Evolutionary conservation across 1,140 invertebrate species (phyloP).

Genomic region (Gonatopus flavifemur): DNA sequence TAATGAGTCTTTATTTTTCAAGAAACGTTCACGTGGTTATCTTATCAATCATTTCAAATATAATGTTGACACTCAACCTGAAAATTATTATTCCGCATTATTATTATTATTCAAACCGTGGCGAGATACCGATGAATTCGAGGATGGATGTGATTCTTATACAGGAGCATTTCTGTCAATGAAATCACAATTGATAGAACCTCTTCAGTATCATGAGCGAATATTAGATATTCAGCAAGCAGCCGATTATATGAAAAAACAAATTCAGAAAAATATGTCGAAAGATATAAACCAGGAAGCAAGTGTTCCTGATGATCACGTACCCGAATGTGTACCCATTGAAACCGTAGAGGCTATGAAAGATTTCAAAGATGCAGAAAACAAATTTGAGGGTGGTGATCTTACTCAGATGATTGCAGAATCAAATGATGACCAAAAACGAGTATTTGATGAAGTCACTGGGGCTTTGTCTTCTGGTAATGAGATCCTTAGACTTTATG

Average conservation of each 20-base stretch:
- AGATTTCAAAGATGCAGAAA: slow-evolving; percentile 19
- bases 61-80: slow-evolving; percentile 21
- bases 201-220: slow-evolving; percentile 22
- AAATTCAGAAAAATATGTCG: slow-evolving; percentile 16
- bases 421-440: slow-evolving; percentile 24
- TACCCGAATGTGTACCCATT: slow-evolving; percentile 13
- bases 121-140: slow-evolving; percentile 17
- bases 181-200: slow-evolving; percentile 15
- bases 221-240: slow-evolving; percentile 12
- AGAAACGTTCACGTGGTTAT: slow-evolving; percentile 21
- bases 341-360: slow-evolving; percentile 21
- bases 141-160: slow-evolving; percentile 23
- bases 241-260: slow-evolving; percentile 16
- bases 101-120: slow-evolving; percentile 27
- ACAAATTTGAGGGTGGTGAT: slow-evolving; percentile 12
- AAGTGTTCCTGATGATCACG: slow-evolving; percentile 3
- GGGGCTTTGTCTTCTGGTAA: too few relatives aligned
- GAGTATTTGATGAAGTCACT: slow-evolving; percentile 23
- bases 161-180: slow-evolving; percentile 21
- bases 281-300: slow-evolving; percentile 3
- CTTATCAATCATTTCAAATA: slow-evolving; percentile 30
- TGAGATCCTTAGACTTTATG: slow-evolving; percentile 9
- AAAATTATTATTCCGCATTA: slow-evolving; percentile 22
- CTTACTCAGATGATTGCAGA: slow-evolving; percentile 14
- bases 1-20: slow-evolving; percentile 13